These are phyloP conservation scores for Eriocheir sinensis DNA, from an alignment of 1,140 invertebrate genomes.

Conservation along the genomic window DNA sequence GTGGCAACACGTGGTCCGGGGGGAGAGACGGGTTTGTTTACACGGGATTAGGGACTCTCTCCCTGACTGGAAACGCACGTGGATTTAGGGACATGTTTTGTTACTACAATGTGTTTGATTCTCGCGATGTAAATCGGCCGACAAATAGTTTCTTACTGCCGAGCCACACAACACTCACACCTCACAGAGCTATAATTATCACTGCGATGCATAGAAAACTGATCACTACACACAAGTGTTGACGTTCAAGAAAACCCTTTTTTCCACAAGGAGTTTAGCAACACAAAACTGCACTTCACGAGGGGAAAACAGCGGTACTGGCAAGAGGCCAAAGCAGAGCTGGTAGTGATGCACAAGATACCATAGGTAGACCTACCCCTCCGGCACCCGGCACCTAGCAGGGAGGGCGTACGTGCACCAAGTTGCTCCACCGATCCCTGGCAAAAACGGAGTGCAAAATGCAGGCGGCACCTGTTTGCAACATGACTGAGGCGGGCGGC, in stretches of 20 bases:
- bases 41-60: conserved; percentile 71
- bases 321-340: conserved; percentile 69
- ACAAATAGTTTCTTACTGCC: background rate
- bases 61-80: conserved; percentile 60
- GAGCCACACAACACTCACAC: conserved; percentile 45
- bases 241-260: conserved; percentile 2
- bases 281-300: conserved; percentile 71
- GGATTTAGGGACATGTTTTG: conserved; percentile 58
- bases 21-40: conserved; percentile 67
- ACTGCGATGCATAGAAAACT: background rate
- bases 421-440: conserved; percentile 69
- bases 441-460: conserved; percentile 78
- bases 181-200: background rate
- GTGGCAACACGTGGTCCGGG: conserved; percentile 69
- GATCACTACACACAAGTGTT: conserved; percentile 24
- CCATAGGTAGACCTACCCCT: conserved; percentile 69
- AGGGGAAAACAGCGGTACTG: conserved; percentile 52
- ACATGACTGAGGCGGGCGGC: conserved; percentile 77
- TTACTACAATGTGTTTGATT: conserved; percentile 27
- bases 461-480: conserved; percentile 78
- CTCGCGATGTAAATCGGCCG: background rate
- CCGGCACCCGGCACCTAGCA: conserved; percentile 74
- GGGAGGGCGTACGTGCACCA: conserved; percentile 74
- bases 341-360: conserved; percentile 30
- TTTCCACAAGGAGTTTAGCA: conserved; percentile 46